Percentiles rank a stretch among this genome's conserved stretches.
phyloP scores from a whole-genome alignment of 2,113 vertebrate species.

The Dermatemys mawii region DNA sequence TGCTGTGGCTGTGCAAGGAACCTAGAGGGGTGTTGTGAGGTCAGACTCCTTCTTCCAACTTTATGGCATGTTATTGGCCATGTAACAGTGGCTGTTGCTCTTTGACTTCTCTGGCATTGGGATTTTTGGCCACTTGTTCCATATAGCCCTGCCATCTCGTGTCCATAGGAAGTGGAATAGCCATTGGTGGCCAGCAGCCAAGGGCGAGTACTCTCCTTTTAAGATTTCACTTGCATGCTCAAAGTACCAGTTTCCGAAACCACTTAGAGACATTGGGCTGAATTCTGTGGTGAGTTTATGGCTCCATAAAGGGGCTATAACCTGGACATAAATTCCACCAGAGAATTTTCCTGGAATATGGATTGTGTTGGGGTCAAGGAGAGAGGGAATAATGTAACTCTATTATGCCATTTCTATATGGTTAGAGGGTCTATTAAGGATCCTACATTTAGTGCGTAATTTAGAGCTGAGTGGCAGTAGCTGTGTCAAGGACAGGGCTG shows the following conservation, averaged over 20 bases:
- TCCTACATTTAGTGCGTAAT: background rate
- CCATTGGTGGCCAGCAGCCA: background rate
- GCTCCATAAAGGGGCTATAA: background rate
- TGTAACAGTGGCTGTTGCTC: background rate
- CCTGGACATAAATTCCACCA: background rate
- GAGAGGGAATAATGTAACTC: background rate
- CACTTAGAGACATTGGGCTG: background rate
- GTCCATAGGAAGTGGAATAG: background rate
- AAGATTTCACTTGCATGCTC: background rate
- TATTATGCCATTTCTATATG: background rate
- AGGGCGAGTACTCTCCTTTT: background rate
- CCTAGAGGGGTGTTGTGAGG: background rate
- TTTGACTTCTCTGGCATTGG: background rate
- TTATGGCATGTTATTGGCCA: background rate
- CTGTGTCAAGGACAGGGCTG: background rate
- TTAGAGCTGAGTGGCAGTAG: background rate
- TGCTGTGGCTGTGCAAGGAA: background rate
- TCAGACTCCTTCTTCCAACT: background rate
- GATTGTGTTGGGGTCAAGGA: background rate
- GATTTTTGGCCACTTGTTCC: background rate
- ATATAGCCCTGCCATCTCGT: background rate
- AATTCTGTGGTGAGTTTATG: background rate
- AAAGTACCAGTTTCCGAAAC: background rate
- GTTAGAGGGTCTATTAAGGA: background rate
- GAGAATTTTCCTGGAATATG: background rate